Evolutionary conservation across 2,797 vertebrate species (phyloP), one percentile per base, ranked within the genome.

Genomic region (Muraenolepis orangiensis): DNA sequence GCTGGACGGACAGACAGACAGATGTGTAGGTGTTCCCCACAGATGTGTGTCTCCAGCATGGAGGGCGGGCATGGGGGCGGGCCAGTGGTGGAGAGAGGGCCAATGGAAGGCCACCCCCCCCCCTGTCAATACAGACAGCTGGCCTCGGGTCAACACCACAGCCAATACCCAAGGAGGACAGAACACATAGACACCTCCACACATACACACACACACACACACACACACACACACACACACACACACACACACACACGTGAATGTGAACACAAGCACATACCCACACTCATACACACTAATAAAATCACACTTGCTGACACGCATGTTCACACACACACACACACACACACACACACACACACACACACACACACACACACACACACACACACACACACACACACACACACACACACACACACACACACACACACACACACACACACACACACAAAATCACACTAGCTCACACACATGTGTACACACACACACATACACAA

Each of bases 121-220:
- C 64, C 82, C 78, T 87, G 90, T 89, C 90, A 90, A 89, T 90
- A 90, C 30, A 80, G 87, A 85, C 82, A 81, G 72, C 76, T 90
- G 89, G 82, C 86, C 89, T 80, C 71, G 85, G 92, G 91, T 92
- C 91, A 92, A 87, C 88, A 87, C 88, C 88, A 91, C 90, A 89
- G 88, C 89, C 90, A 83, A 92, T 91, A 92, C 83, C 88, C 83
- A 79, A 80, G 90, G 88, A 90, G 86, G 84, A 76, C 81, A 81
- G 61, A 30, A 32, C 28, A 23, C 42, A 46, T 6, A 61, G 8
- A 70, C 40, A 61, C 64, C 71, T 69, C 30, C 69, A 18, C 31
- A 75, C 46, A 70, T n/a, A n/a, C 36, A 61, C 29, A 72, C 42
- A 72, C 71, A 57, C 42, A 32, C 42, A 23, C 40, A 57, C 29